Percentiles rank a stretch among this genome's conserved stretches.
Conservation (phyloP, 2,113 vertebrate species). For the Eclectus roratus region DNA sequence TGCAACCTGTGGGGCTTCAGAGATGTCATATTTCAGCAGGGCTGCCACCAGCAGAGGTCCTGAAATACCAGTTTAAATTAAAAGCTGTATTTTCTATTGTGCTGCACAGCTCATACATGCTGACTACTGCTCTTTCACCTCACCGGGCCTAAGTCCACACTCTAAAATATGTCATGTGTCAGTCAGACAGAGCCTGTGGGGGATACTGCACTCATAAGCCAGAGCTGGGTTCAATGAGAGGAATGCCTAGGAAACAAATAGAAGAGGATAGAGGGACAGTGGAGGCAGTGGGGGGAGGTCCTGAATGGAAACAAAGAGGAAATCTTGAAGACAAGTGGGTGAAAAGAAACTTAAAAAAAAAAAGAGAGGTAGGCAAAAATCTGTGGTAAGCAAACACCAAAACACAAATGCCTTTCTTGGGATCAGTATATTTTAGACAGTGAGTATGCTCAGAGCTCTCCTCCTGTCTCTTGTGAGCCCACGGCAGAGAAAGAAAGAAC, state of each 20-base stretch:
- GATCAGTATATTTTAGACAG: background rate
- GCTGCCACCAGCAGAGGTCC: conserved; percentile 49
- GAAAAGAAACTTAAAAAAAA: background rate
- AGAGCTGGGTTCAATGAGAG: background rate
- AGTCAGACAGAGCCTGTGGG: background rate
- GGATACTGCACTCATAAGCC: background rate
- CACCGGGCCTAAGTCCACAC: background rate
- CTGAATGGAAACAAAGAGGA: background rate
- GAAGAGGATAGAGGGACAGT: background rate
- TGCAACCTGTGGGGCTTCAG: background rate
- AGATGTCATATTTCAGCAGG: background rate
- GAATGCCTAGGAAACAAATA: background rate
- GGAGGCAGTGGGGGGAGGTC: background rate
- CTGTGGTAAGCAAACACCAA: background rate
- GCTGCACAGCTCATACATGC: background rate
- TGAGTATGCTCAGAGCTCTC: background rate
- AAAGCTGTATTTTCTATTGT: conserved; percentile 36
- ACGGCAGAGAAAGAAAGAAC: background rate
- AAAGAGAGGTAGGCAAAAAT: background rate
- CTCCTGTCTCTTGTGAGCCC: background rate
- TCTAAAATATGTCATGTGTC: conserved; percentile 6
- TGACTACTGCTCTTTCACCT: conserved; percentile 48
- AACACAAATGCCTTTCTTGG: background rate
- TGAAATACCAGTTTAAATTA: conserved; percentile 64
- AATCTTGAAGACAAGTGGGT: background rate